Conservation (phyloP, 2,888 invertebrate species). For the Stomorhina lunata region DNA sequence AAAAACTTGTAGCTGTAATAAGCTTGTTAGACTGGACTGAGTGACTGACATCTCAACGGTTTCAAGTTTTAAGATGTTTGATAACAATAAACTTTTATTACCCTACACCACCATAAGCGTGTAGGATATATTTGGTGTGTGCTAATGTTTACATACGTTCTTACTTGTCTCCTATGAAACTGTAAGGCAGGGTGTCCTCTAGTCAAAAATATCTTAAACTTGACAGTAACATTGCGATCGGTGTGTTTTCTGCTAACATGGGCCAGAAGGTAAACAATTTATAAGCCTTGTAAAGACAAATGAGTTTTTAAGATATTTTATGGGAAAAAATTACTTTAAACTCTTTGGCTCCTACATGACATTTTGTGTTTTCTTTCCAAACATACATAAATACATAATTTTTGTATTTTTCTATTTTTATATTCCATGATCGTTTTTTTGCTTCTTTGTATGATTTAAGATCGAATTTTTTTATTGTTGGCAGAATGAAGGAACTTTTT, state of each 20-base stretch:
- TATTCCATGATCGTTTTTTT: not conserved
- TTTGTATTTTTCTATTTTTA: not conserved
- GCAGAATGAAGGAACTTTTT: not conserved
- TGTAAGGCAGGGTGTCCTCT: slow-evolving; percentile 42
- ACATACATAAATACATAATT: not conserved
- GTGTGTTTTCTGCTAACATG: slow-evolving; percentile 15
- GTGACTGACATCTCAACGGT: not conserved
- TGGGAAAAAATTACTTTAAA: slow-evolving; percentile 40
- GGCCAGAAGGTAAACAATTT: slow-evolving; percentile 42
- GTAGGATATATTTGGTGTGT: too few relatives aligned
- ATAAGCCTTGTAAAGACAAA: slow-evolving; percentile 61
- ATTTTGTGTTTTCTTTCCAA: not conserved
- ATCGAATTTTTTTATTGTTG: not conserved
- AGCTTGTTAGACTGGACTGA: slow-evolving; percentile 1
- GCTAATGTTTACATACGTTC: not conserved
- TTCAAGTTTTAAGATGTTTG: not conserved
- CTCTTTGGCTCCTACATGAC: not conserved
- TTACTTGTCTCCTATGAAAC: not conserved
- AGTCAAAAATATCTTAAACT: slow-evolving; percentile 35
- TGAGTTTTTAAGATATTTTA: slow-evolving; percentile 58
- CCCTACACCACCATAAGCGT: too few relatives aligned
- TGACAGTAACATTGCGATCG: slow-evolving; percentile 45
- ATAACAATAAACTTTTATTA: not conserved
- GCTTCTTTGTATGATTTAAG: slow-evolving; percentile 22
- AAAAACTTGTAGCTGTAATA: not conserved